Base-by-base conservation (phyloP, 1,140 invertebrate genomes). In the Drosophila saltans region DNA sequence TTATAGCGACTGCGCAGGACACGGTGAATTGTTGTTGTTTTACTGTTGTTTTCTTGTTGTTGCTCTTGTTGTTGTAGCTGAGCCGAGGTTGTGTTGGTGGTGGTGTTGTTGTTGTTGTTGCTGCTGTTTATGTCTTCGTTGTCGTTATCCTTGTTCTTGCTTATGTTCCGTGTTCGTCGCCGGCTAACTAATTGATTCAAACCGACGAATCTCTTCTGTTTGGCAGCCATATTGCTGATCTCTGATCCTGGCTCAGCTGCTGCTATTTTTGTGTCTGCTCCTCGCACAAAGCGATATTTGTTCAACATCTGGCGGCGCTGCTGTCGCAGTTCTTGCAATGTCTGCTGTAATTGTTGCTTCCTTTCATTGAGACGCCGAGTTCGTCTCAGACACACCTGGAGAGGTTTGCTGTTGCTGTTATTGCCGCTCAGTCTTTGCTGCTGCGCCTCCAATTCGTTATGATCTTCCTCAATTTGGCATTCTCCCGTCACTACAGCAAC, bases 271-370 rank as follows among this genome's bases (percentile, higher is more conserved):
- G 55, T 9, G 39, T 16, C n/a, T 45, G 2, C 26, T 45, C 48
- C 26, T 28, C 81, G 78, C 16, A 85, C 81, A 62, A 69, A 84
- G 0, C 78, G 70, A 52, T 78, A 84, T 66, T 68, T 80, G 36
- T 55, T 72, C 4, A 57, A 41, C 30, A 33, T 24, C 39, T 71
- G 63, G 39, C 28, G 63, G 8, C 52, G 45, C 24, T 39, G 59
- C 11, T 57, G 62, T 24, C 62, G 45, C n/a, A 69, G 40, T 11
- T 33, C 43, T 1, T n/a, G 41, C 55, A 52, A 58, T 62, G 65
- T 41, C 56, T 69, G 39, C 8, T 76, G 61, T 16, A 58, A 40
- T 66, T 57, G 70, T 39, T 74, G 57, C 28, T 59, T 36, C 2
- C 10, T 65, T 9, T 30, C 41, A 16, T 16, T 36, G 40, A 43